Evolutionary conservation across 2,113 vertebrate species (phyloP), one percentile per base, ranked within the genome.

Genomic region (Cyanistes caeruleus): DNA sequence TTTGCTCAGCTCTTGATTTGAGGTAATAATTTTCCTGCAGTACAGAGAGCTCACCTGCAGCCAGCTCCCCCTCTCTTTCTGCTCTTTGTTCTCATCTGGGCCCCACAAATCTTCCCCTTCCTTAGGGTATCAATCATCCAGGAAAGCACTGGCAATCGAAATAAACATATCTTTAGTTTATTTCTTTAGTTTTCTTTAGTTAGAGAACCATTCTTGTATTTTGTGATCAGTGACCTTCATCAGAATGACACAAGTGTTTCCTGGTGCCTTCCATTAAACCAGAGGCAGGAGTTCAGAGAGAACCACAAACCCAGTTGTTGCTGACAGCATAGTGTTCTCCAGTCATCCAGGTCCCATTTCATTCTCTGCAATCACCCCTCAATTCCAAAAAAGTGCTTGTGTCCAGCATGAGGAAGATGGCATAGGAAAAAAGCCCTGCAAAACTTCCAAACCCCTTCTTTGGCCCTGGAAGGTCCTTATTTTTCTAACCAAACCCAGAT

Each of bases 371-470:
- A 6, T 51, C 46, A 28, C 9, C 69, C 30, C 33, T 59, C 27
- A 30, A 21, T 49, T 55, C 53, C 46, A 83, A 83, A 89, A 39
- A 1, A 59, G 8, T 15, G 18, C 18, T 35, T 4, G 21, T 4
- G 30, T 17, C 23, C 55, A 7, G 8, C 19, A 1, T 1, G 2
- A 33, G 19, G 19, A 43, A 14, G 1, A 22, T 2, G 6, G 15
- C 31, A 23, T 1, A 0, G 13, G 25, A 7, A n/a, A 60, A 86
- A 74, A 33, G 2, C 3, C 33, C 30, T 31, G 30, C 11, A 67
- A 31, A 28, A 51, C 33, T 44, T 33, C 23, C n/a, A 19, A 62
- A 11, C 4, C 12, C 3, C 5, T 53, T 84, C 23, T 11, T 60
- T 48, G 17, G 7, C 25, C 7, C 11, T 21, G 25, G 13, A 76